Percentiles rank a stretch among this genome's conserved stretches.
These are phyloP conservation scores for Galago senegalensis DNA, from an alignment of 2,797 vertebrate genomes.

Conservation along the genomic window DNA sequence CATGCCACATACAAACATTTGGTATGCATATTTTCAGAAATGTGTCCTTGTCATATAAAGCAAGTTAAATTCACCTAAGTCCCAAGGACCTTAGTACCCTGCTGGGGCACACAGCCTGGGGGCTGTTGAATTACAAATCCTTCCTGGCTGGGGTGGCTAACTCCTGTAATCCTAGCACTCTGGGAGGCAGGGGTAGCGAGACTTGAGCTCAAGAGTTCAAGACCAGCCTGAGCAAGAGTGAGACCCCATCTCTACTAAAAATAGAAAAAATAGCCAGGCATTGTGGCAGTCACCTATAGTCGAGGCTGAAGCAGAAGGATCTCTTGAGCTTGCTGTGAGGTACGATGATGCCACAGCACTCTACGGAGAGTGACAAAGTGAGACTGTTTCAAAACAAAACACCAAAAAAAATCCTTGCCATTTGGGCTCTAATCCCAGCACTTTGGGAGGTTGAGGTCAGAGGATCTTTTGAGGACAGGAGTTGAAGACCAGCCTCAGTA, in stretches of 20 bases:
- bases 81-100: background rate
- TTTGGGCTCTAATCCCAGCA: background rate
- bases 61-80: background rate
- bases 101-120: rapidly evolving
- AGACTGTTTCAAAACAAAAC: too few relatives aligned
- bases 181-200: background rate
- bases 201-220: background rate
- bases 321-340: too few relatives aligned
- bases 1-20: background rate
- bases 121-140: background rate
- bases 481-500: background rate
- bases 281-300: too few relatives aligned
- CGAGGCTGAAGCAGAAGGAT: too few relatives aligned
- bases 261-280: too few relatives aligned
- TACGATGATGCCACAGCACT: too few relatives aligned
- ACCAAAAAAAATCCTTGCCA: too few relatives aligned
- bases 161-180: background rate
- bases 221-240: background rate
- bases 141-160: background rate
- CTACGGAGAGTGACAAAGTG: too few relatives aligned
- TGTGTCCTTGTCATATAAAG: background rate
- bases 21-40: background rate
- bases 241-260: background rate
- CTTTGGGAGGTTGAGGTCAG: background rate
- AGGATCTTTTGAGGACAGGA: background rate